These are phyloP conservation scores for Willowsia nigromaculata DNA, from an alignment of 2,888 invertebrate genomes.

Conservation along the genomic window DNA sequence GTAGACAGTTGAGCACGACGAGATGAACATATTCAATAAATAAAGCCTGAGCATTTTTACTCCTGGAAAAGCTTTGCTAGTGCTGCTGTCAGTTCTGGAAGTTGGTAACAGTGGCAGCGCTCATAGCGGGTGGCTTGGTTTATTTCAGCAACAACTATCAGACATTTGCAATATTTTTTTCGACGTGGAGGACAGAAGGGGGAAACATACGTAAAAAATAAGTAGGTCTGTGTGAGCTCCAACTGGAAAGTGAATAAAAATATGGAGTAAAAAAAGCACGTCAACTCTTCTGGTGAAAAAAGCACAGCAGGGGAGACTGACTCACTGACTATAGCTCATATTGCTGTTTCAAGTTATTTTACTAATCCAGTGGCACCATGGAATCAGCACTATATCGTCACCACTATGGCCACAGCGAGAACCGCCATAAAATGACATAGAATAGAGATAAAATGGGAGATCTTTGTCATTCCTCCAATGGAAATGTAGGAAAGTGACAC, in stretches of 20 bases:
- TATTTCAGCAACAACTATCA: slow-evolving; percentile 42
- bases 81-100: slow-evolving; percentile 9
- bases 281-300: slow-evolving; percentile 4
- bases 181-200: neutral
- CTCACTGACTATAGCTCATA: neutral
- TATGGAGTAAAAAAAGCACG: slow-evolving; percentile 23
- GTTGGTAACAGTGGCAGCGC: slow-evolving; percentile 35
- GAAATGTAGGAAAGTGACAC: neutral
- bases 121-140: slow-evolving; percentile 55
- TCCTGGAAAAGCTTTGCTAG: neutral
- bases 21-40: slow-evolving; percentile 24
- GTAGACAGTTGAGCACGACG: neutral
- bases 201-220: no score
- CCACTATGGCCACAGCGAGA: neutral
- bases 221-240: neutral
- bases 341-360: neutral
- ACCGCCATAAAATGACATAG: neutral
- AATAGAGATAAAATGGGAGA: slow-evolving; percentile 11
- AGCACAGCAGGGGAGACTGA: slow-evolving; percentile 31
- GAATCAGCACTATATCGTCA: neutral
- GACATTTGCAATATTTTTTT: slow-evolving; percentile 17
- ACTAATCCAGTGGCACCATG: neutral
- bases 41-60: neutral
- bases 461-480: neutral
- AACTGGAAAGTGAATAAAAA: slow-evolving; percentile 52